Base-by-base conservation (phyloP, 2,888 invertebrate species). In the Amphipyra berbera region DNA sequence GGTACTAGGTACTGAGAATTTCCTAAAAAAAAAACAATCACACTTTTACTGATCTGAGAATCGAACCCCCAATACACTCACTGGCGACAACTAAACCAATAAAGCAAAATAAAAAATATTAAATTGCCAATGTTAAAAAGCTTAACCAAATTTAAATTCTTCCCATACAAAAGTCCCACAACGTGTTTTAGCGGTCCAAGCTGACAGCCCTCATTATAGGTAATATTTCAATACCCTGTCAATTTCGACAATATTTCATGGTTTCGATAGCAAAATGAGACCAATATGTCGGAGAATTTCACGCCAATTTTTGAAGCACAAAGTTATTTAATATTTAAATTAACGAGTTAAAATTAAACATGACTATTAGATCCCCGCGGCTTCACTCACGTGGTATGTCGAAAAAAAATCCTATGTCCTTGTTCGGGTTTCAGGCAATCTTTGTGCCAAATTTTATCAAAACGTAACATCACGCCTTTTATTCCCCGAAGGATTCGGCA, bases 161-260 rank as follows among this genome's bases (percentile, higher is more conserved):
- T 54, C 14, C 38, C 53, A 45, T 27, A 52, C 63, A 64, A 58
- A 61, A 58, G 67, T 50, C 57, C 50, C 66, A 14, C 57, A 60
- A 41, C 48, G 13, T 61, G 47, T 58, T 71, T 67, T 65, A 64
- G 55, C 48, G 56, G 58, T 54, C 30, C 61, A 58, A 48, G 37
- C 47, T 71, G 62, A 57, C 60, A 74, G 54, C 15, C 13, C 62
- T 67, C 71, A 67, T 76, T 76, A 64, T 61, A 45, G 62, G 50
- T 55, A 55, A 65, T 74, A 68, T 71, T 77, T 71, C 61, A 70
- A 70, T 58, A n/a, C 60, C 41, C 21, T 27, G 38, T 61, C 55
- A 61, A 44, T 49, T 45, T 8, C 13, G n/a, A 46, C 37, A 61
- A 55, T 49, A 50, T 68, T 69, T 69, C 56, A 56, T 40, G 61